Evolutionary conservation across 2,797 vertebrate genomes (phyloP), one percentile per base, ranked within the genome.

Genomic region (Dendrocincla tyrannina): DNA sequence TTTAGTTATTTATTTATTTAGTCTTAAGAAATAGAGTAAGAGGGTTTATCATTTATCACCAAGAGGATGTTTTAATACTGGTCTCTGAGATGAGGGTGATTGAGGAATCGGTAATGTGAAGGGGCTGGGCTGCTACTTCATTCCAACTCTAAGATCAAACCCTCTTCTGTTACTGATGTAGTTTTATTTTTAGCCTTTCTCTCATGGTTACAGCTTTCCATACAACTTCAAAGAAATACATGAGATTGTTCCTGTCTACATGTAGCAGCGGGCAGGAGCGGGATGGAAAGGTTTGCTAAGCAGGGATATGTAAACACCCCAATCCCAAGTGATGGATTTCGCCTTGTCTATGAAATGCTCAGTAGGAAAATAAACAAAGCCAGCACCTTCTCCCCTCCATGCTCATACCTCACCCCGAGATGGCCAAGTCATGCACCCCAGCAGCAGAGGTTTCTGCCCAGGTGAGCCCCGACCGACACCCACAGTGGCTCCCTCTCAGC

Each of bases 301-400:
- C 58, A 17, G 28, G n/a, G 41, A 49, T 69, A 82, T 82, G 84
- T 88, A 90, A 83, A 87, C 63, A 59, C 17, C 22, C 23, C 5
- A 3, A 73, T 47, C 46, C 74, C 37, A 49, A 88, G 84, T 76
- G 85, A 77, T 5, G 14, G 81, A 89, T 93, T 96, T 94, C 60
- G 50, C 33, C 58, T 95, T 74, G 77, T 70, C 56, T 60, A 30
- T 82, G 37, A 88, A 85, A 76, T 7, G 33, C 37, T 91, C 24
- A 5, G 42, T 87, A 82, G 39, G 56, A 91, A 87, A 94, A 95
- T 56, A 96, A 96, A 91, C 87, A 78, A 94, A 92, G 89, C 28
- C 69, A 49, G 76, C 4, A 10, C 78, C 59, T 92, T 87, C 63
- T 76, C 50, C 86, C 22, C 70, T 87, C 86, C 9, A 5, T 33